Evolutionary conservation across 2,797 vertebrate genomes (phyloP).

Genomic region (Brachymystax lenok): DNA sequence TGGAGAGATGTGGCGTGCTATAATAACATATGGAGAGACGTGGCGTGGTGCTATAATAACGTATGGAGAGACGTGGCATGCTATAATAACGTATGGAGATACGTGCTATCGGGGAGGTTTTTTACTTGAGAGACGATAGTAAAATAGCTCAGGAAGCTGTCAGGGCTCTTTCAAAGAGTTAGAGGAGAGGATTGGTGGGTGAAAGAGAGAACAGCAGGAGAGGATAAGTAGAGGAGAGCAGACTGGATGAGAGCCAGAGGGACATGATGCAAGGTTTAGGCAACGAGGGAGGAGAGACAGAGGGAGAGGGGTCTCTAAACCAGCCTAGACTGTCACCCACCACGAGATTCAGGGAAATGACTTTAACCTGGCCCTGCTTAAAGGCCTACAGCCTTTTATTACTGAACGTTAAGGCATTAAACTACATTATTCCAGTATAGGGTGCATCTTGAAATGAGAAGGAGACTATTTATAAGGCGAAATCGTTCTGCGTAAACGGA

Average conservation of each 20-base stretch:
- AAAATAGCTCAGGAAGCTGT: neutral
- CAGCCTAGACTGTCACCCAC: neutral
- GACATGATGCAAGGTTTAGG: neutral
- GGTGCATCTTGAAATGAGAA: constrained; percentile 41
- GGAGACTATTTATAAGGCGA: constrained; percentile 63
- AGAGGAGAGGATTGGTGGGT: neutral
- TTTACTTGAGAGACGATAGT: neutral
- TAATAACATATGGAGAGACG: neutral
- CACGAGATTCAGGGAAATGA: neutral
- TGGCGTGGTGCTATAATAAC: too few species aligned
- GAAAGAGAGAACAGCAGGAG: neutral
- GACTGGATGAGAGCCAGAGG: constrained; percentile 11
- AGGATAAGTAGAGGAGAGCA: constrained; percentile 30
- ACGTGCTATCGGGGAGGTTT: constrained; percentile 10
- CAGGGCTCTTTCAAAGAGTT: neutral
- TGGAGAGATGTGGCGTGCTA: too few species aligned
- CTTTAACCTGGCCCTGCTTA: constrained; percentile 8
- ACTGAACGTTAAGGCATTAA: neutral
- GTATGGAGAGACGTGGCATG: constrained; percentile 25
- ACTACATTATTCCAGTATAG: constrained; percentile 36
- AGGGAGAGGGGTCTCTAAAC: neutral
- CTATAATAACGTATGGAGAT: constrained; percentile 40
- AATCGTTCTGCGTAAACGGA: constrained; percentile 59
- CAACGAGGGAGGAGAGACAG: neutral
- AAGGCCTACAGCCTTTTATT: neutral